Base-by-base conservation (phyloP, 92 coral and sea anemone species). In the Umimayanthus kanabou region DNA sequence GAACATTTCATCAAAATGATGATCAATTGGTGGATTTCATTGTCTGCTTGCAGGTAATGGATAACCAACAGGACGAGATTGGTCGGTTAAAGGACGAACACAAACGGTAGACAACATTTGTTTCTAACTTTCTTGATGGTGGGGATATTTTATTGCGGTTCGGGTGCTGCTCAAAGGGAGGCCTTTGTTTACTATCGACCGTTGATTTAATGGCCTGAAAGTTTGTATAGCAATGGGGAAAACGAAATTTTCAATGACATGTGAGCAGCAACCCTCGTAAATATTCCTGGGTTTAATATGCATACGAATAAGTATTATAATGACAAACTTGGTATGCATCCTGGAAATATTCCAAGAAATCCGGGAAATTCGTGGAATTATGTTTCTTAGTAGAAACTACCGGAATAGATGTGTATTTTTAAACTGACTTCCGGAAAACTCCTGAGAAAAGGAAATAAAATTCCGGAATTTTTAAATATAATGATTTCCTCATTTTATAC, bases 51-150 rank as follows among this genome's bases (percentile, higher is more conserved):
- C 69, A 96, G 98, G 84, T 93, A 25, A 88, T 94, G 43, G 98
- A 95, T 20, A 93, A 93, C 4, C 89, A 93, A 9, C 94, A 96
- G 33, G 96, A 91, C 40, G 99, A 97, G 88, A 94, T 94, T 30
- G 91, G 88, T 80, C 93, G 90, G 79, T 80, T 95, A 20, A 94
- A 94, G 87, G 95, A 97, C 45, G 99, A 97, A 18, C 92, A 93
- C 84, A 82, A 64, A 11, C 91, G 94, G 99, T 96, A 93, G 0
- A 76, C 28, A 42, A 47, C 43, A 26, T 14, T 43, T 11, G 15
- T 23, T 1, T 20, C 11, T 2, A 26, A 29, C 7, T 22, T 73
- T 73, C 2, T 67, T n/a, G 9, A 13, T 30, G 28, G 8, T 64
- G 9, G 26, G 40, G 9, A 30, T 50, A 4, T 76, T 42, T 76